phyloP scores from a whole-genome alignment of 2,797 vertebrate genomes.

The Mormyrops boulengeri region DNA sequence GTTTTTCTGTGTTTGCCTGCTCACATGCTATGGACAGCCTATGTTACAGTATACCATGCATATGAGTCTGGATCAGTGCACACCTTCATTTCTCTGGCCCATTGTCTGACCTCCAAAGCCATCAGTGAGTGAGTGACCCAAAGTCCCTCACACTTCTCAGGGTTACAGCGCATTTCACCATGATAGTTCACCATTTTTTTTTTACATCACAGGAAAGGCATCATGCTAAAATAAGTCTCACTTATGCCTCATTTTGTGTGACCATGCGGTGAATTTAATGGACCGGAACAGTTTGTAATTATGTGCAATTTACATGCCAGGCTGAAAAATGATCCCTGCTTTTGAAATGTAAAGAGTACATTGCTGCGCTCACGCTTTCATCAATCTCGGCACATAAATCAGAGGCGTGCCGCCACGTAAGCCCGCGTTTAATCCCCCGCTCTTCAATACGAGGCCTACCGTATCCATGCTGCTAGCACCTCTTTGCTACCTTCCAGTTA shows the following conservation, averaged over 20 bases:
- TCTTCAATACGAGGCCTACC: neutral
- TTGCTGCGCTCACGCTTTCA: neutral
- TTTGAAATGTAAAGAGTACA: constrained; percentile 11
- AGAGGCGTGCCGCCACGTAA: neutral
- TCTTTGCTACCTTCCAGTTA: neutral
- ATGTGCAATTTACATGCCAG: constrained; percentile 11
- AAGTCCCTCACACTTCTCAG: neutral
- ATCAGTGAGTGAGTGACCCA: no score
- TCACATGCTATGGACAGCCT: neutral
- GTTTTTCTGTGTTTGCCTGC: neutral
- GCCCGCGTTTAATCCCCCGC: neutral
- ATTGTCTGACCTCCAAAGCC: neutral
- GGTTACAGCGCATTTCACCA: neutral
- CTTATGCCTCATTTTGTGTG: constrained; percentile 4
- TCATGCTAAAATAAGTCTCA: constrained; percentile 4
- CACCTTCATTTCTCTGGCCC: neutral
- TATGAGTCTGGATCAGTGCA: neutral
- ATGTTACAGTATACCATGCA: neutral
- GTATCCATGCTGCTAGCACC: neutral
- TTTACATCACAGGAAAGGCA: neutral
- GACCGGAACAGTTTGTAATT: neutral
- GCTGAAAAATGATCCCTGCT: neutral
- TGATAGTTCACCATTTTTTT: neutral
- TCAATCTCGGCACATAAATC: neutral
- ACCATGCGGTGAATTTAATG: neutral